Conservation (phyloP, 2,888 invertebrate genomes). For the Hyposoter dolosus region DNA sequence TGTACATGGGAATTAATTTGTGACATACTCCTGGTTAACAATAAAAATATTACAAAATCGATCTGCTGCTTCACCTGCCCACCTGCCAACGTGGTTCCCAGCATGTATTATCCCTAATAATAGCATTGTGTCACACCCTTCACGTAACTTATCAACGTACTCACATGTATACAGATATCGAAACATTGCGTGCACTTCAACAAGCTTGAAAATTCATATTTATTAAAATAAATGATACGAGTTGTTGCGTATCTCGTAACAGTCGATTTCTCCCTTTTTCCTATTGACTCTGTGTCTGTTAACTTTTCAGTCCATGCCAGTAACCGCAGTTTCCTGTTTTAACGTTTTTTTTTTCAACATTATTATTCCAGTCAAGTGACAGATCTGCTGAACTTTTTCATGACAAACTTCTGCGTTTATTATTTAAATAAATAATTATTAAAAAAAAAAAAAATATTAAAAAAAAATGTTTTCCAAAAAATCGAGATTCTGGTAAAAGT, state of each 20-base stretch:
- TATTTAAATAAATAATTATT: no score
- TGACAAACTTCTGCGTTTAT: no score
- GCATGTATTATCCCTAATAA: slow-evolving; percentile 70
- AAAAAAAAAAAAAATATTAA: no score
- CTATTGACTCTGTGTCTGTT: slow-evolving; percentile 5
- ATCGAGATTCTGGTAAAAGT: no score
- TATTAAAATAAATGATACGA: slow-evolving; percentile 49
- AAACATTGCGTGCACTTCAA: slow-evolving; percentile 32
- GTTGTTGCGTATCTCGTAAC: slow-evolving; percentile 19
- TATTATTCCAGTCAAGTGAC: no score
- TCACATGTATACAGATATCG: not conserved
- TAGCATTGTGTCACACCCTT: slow-evolving; percentile 17
- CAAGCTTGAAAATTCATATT: slow-evolving; percentile 43
- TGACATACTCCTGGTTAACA: slow-evolving; percentile 44
- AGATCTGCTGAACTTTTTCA: no score
- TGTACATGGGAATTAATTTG: not conserved
- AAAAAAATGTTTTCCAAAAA: no score
- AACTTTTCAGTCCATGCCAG: slow-evolving; percentile 19
- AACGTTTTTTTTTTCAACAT: not conserved
- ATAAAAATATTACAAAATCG: slow-evolving; percentile 71
- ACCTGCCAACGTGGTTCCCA: slow-evolving; percentile 74
- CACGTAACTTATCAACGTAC: slow-evolving; percentile 34
- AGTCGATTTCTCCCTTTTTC: slow-evolving; percentile 25
- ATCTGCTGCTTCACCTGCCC: slow-evolving; percentile 76
- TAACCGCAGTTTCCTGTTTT: slow-evolving; percentile 36